Base-by-base conservation (phyloP, 2,888 invertebrate genomes). In the Cerceris rybyensis region DNA sequence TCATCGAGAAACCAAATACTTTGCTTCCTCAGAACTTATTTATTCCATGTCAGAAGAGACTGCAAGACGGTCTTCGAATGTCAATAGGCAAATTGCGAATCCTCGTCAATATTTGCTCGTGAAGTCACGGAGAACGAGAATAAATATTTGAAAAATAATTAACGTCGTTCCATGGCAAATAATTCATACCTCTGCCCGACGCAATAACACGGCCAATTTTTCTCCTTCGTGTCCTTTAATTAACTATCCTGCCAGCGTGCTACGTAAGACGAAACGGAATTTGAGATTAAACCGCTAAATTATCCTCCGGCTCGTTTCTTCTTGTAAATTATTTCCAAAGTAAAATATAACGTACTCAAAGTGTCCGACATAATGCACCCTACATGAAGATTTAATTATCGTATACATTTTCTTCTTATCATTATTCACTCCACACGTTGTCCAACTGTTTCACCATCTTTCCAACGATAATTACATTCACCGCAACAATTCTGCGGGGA, bases 131-230 rank as follows among this genome's bases (percentile, higher is more conserved):
- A 13, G 7, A 14, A n/a, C n/a, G 11, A 46, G 46, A n/a, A 14
- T 52, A 52, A 52, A 52, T 52, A 14, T 52, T 52, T 52, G 14
- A n/a, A n/a, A n/a, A 52, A n/a, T 52, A 52, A 52, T 52, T 52
- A 52, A 11, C 52, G 7, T 11, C 14, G 52, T 14, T 7, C 52
- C 14, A 6, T 5, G 7, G 52, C 52, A 52, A 52, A 52, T 14
- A 52, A n/a, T 52, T 52, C 9, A 11, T 46, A 46, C 46, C 13
- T 46, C 8, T 11, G 46, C 8, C 13, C 13, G 46, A 28, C 28
- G 28, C 28, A 28, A 28, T 46, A 13, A 46, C 46, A 46, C 46
- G 46, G 13, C 46, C 28, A 28, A 28, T 28, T 28, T 28, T 28
- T 28, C 28, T 28, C 28, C 28, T 28, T 11, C 9, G 11, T 46